Evolutionary conservation across 2,888 invertebrate species (phyloP).

Genomic region (Catotricha subobsoleta): DNA sequence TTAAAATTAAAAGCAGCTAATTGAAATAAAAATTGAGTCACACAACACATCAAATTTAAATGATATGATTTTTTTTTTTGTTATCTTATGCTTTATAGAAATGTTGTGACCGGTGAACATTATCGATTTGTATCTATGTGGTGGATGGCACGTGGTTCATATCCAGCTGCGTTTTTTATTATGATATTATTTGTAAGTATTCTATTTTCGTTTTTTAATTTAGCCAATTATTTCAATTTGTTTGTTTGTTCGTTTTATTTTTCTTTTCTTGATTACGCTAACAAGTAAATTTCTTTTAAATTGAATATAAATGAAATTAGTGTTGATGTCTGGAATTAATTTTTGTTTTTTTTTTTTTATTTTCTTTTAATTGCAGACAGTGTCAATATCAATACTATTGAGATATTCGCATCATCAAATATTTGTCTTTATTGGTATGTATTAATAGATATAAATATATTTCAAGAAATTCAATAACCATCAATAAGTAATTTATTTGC

Average conservation of each 20-base stretch:
- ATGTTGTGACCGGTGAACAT: constrained; percentile 95
- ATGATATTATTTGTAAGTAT: constrained; percentile 96
- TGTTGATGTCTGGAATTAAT: not conserved
- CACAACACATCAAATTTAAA: not conserved
- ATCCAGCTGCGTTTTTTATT: constrained; percentile 87
- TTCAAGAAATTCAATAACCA: too few species aligned
- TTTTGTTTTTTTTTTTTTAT: constrained; percentile 15
- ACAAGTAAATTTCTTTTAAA: not conserved
- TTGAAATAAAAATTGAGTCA: too few species aligned
- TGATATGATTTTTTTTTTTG: not conserved
- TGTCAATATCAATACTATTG: constrained; percentile 92
- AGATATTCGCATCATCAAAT: constrained; percentile 99
- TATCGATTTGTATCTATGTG: constrained; percentile 96
- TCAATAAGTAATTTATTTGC: too few species aligned
- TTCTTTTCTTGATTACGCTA: not conserved
- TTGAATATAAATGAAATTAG: too few species aligned
- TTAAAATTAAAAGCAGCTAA: too few species aligned
- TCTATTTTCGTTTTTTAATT: constrained; percentile 5
- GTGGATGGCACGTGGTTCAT: constrained; percentile 89
- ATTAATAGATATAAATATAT: not conserved
- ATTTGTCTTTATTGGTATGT: constrained; percentile 95
- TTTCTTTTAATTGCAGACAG: constrained; percentile 74
- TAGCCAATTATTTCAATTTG: not conserved
- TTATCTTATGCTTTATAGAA: too few species aligned
- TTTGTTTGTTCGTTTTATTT: not conserved